Conservation (phyloP, 2,888 invertebrate species). For the Adelognathus sp. region DNA sequence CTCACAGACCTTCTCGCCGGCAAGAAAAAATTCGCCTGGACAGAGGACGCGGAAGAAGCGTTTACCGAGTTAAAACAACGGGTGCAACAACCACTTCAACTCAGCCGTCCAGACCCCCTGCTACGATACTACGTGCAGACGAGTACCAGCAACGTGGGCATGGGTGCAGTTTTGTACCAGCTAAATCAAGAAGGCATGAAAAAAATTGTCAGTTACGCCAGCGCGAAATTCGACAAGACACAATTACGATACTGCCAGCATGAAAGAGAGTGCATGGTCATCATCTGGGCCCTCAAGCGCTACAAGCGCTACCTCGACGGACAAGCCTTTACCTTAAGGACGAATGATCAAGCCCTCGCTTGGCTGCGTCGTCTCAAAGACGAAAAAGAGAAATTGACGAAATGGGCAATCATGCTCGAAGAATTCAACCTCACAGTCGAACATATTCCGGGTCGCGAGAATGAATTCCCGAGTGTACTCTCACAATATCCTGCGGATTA, state of each 20-base stretch:
- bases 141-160: neutral
- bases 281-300: neutral
- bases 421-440: conserved; percentile 57
- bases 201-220: neutral
- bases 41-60: neutral
- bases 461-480: conserved; percentile 59
- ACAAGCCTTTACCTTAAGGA: conserved; percentile 52
- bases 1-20: neutral
- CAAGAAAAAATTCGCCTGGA: conserved; percentile 1
- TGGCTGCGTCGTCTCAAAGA: conserved; percentile 61
- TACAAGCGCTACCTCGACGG: conserved; percentile 57
- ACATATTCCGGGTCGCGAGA: conserved; percentile 52
- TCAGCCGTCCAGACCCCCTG: neutral
- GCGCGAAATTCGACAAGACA: neutral
- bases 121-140: neutral
- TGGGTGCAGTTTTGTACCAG: neutral
- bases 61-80: neutral
- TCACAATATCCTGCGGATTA: conserved; percentile 61
- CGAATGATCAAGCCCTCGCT: conserved; percentile 56
- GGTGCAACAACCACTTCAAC: neutral
- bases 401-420: conserved; percentile 61
- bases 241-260: neutral
- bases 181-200: neutral
- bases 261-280: neutral
- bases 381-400: conserved; percentile 54